These are phyloP conservation scores for Equus quagga DNA, from an alignment of 2,113 vertebrate species.

Conservation along the genomic window DNA sequence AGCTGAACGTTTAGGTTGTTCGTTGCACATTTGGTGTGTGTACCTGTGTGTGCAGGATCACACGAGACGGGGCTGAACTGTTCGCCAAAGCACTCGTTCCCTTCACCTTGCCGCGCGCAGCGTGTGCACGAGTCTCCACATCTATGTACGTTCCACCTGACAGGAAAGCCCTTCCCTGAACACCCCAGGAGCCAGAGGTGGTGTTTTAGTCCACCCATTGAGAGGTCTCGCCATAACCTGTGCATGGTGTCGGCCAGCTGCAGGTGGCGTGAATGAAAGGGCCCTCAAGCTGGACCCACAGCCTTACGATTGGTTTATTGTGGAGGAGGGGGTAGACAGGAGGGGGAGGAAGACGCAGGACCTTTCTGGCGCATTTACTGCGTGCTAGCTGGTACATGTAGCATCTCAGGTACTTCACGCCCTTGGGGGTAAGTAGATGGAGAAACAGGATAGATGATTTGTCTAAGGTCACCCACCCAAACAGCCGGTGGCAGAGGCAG, in stretches of 20 bases:
- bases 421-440: not conserved
- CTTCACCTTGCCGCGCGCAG: not conserved
- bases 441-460: not conserved
- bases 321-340: too few species aligned
- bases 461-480: not conserved
- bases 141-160: not conserved
- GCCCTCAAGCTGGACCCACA: not conserved
- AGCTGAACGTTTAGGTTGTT: not conserved
- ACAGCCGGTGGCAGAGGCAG: not conserved
- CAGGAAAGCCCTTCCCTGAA: not conserved
- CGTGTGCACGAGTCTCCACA: accelerated
- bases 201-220: not conserved
- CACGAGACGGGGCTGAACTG: not conserved
- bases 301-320: not conserved
- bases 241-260: not conserved
- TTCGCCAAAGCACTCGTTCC: not conserved
- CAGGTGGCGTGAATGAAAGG: not conserved
- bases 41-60: not conserved
- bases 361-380: not conserved
- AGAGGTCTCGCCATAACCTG: not conserved
- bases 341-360: not conserved
- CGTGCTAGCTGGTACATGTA: not conserved
- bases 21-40: not conserved
- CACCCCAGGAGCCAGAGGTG: not conserved
- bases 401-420: not conserved